phyloP scores from a whole-genome alignment of 30 jellyfish, hydroid and myxozoan genomes.

The Hydractinia symbiolongicarpus region DNA sequence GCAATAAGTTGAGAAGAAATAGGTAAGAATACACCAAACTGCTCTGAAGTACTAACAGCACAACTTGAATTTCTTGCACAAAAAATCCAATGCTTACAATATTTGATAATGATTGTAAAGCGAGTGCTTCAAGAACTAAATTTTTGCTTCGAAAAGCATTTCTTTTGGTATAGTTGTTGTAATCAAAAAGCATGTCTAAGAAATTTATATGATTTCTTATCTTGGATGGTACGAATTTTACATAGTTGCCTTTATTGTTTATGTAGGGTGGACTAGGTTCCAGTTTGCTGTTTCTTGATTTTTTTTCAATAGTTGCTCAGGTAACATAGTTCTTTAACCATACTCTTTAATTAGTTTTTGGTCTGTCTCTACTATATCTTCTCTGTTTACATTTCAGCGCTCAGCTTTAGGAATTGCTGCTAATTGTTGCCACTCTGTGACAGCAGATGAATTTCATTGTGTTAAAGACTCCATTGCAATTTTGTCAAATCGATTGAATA shows the following conservation, averaged over 20 bases:
- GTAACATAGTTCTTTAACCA: conserved; percentile 16
- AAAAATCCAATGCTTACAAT: too few species aligned
- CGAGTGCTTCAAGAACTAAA: too few species aligned
- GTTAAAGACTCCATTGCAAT: conserved; percentile 70
- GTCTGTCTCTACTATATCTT: too few species aligned
- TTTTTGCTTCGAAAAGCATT: too few species aligned
- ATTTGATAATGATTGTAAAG: too few species aligned
- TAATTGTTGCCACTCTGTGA: conserved; percentile 89
- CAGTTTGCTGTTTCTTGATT: conserved; percentile 75
- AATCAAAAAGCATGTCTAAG: too few species aligned
- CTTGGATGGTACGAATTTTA: neutral
- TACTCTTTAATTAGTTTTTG: neutral
- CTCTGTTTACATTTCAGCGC: conserved; percentile 35
- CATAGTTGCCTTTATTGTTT: neutral
- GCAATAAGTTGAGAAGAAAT: too few species aligned
- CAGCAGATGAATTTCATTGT: conserved; percentile 80
- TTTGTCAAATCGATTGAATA: conserved; percentile 66
- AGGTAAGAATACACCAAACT: too few species aligned
- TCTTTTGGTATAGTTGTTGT: too few species aligned
- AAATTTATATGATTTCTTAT: neutral
- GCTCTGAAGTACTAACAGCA: too few species aligned
- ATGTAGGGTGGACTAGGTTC: conserved; percentile 90
- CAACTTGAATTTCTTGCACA: too few species aligned
- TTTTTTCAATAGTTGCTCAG: conserved; percentile 96
- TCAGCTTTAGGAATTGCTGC: conserved; percentile 97